Evolutionary conservation across 2,113 vertebrate genomes (phyloP).

Genomic region (Bos taurus): DNA sequence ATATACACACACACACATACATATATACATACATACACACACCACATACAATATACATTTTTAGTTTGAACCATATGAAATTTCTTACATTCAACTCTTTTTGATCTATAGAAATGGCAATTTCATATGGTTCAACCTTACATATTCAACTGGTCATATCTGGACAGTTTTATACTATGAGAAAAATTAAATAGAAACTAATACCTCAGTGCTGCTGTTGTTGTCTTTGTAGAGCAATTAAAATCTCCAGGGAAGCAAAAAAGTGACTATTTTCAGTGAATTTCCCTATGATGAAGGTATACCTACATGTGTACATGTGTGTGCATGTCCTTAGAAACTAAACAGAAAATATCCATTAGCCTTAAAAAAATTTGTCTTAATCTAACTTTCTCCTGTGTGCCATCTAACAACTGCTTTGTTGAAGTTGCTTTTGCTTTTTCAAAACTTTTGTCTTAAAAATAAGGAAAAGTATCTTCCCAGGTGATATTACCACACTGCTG

Average conservation of each 20-base stretch:
- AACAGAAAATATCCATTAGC: neutral
- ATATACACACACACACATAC: neutral
- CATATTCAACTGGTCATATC: neutral
- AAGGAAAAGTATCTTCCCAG: neutral
- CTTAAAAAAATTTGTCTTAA: neutral
- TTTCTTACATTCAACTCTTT: neutral
- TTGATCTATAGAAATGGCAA: neutral
- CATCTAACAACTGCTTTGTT: slow-evolving; percentile 6
- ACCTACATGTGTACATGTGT: neutral
- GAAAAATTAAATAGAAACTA: neutral
- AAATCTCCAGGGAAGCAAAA: neutral
- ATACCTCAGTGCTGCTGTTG: neutral
- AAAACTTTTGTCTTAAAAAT: slow-evolving; percentile 6
- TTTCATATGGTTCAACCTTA: neutral
- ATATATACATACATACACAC: neutral
- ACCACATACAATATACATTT: neutral
- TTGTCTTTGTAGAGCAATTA: neutral
- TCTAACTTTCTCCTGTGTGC: slow-evolving; percentile 17
- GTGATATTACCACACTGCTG: neutral
- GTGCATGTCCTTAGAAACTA: neutral
- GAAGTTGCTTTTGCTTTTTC: slow-evolving; percentile 7
- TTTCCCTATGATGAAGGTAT: neutral
- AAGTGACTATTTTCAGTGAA: neutral
- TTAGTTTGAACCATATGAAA: neutral
- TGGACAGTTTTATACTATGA: neutral